A percentile compares a stretch with the other conserved stretches of the same genome.
Conservation (phyloP, 2,113 vertebrate species). For the Perca schrenkii region DNA sequence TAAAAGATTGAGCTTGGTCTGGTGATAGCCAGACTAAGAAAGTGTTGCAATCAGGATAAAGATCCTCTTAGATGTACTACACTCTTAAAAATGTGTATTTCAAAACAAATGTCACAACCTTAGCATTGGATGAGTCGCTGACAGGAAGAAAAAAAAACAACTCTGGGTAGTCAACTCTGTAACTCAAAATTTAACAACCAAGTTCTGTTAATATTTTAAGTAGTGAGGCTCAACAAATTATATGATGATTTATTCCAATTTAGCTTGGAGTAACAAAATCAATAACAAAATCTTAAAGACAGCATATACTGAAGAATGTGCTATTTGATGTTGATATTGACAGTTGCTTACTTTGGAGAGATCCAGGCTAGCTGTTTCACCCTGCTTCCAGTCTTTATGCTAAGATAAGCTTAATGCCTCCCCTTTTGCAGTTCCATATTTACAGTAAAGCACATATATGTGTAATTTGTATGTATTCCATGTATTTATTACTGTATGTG, state of each 20-base stretch:
- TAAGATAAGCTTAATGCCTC: not conserved
- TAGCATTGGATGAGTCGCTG: not conserved
- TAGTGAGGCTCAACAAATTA: not conserved
- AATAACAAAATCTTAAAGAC: not conserved
- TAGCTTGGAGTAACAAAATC: not conserved
- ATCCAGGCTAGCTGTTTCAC: not conserved
- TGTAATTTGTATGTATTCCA: too few species aligned
- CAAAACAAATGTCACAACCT: not conserved
- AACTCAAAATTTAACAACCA: not conserved
- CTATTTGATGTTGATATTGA: too few species aligned
- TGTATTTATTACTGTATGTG: too few species aligned
- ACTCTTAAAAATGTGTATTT: not conserved
- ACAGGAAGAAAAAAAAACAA: too few species aligned
- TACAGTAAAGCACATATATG: not conserved
- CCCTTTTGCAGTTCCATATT: not conserved
- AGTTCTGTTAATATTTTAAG: not conserved
- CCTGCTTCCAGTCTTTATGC: not conserved
- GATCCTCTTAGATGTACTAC: not conserved
- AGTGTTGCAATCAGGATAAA: not conserved
- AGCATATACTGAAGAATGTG: not conserved
- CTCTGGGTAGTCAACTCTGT: not conserved
- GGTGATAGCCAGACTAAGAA: too few species aligned
- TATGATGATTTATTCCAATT: not conserved
- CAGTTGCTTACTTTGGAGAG: not conserved
- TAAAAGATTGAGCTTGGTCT: too few species aligned